These are phyloP conservation scores for Macroramphosus scolopax DNA, from an alignment of 2,797 vertebrate genomes.

Conservation along the genomic window DNA sequence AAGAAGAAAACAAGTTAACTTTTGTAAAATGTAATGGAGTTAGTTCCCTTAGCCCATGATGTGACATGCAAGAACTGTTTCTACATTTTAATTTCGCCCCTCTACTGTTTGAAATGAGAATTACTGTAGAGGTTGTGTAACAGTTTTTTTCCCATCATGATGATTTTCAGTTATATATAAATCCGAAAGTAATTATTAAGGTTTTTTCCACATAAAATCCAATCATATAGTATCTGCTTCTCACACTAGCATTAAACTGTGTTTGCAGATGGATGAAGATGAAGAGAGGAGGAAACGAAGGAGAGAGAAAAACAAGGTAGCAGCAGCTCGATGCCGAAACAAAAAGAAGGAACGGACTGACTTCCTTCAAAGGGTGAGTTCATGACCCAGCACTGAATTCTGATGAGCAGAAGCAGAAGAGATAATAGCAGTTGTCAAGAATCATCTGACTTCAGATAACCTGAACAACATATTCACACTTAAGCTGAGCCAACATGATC, in stretches of 20 bases:
- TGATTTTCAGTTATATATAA: too few species aligned
- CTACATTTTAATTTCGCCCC: slow-evolving; percentile 12
- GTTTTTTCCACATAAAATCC: neutral
- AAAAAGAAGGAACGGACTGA: slow-evolving; percentile 98
- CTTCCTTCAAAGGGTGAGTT: slow-evolving; percentile 91
- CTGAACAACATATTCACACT: slow-evolving; percentile 1
- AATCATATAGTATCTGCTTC: neutral
- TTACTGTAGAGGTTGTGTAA: slow-evolving; percentile 2
- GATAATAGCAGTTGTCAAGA: too few species aligned
- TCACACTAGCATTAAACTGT: slow-evolving; percentile 1
- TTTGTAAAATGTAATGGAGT: too few species aligned
- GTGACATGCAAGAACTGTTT: too few species aligned
- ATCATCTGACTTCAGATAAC: slow-evolving; percentile 17
- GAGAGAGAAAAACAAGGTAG: slow-evolving; percentile 96
- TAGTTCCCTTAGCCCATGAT: too few species aligned
- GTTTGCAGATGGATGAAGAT: slow-evolving; percentile 87
- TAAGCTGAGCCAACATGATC: too few species aligned
- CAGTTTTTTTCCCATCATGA: too few species aligned
- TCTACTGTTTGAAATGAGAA: slow-evolving; percentile 24
- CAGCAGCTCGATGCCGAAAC: slow-evolving; percentile 94
- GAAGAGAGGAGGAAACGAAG: slow-evolving; percentile 92
- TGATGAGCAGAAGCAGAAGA: too few species aligned
- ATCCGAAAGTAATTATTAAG: neutral
- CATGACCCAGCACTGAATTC: slow-evolving; percentile 28
- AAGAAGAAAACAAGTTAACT: too few species aligned